Conservation (phyloP, 1,140 invertebrate genomes). For the Oedothorax gibbosus region DNA sequence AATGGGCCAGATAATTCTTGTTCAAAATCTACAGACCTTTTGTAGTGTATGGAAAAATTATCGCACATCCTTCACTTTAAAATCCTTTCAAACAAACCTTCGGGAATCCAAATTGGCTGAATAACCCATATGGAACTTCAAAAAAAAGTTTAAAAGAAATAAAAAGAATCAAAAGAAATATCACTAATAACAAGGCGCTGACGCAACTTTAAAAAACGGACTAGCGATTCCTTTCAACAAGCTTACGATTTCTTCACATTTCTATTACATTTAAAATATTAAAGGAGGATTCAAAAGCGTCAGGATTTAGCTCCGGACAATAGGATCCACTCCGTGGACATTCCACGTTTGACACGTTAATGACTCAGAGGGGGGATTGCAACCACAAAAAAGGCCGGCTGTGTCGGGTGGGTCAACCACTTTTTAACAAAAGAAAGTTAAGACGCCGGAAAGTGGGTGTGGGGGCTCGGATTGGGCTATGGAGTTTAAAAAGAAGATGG, state of each 20-base stretch:
- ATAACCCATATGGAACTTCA: slow-evolving; percentile 3
- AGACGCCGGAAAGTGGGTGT: slow-evolving; percentile 17
- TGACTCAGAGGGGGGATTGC: slow-evolving; percentile 49
- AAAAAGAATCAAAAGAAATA: slow-evolving; percentile 10
- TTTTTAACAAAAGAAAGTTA: slow-evolving; percentile 1
- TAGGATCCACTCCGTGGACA: too few relatives aligned
- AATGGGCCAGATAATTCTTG: too few relatives aligned
- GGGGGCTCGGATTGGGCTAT: too few relatives aligned
- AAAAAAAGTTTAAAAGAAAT: background rate
- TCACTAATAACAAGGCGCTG: slow-evolving; percentile 11
- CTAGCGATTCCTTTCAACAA: slow-evolving; percentile 21
- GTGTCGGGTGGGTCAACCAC: slow-evolving; percentile 52
- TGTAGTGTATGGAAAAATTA: too few relatives aligned
- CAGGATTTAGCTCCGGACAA: slow-evolving; percentile 24
- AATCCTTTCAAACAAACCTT: background rate
- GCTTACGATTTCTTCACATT: slow-evolving; percentile 13
- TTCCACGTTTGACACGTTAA: slow-evolving; percentile 51
- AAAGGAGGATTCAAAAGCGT: slow-evolving; percentile 29
- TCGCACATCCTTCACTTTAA: too few relatives aligned
- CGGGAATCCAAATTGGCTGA: slow-evolving; percentile 8
- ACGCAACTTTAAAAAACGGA: background rate
- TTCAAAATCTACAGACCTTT: too few relatives aligned
- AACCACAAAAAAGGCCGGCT: slow-evolving; percentile 22
- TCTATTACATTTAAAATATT: background rate
- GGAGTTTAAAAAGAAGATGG: too few relatives aligned